phyloP scores from a whole-genome alignment of 2,113 vertebrate species.

The Dendropsophus ebraccatus region DNA sequence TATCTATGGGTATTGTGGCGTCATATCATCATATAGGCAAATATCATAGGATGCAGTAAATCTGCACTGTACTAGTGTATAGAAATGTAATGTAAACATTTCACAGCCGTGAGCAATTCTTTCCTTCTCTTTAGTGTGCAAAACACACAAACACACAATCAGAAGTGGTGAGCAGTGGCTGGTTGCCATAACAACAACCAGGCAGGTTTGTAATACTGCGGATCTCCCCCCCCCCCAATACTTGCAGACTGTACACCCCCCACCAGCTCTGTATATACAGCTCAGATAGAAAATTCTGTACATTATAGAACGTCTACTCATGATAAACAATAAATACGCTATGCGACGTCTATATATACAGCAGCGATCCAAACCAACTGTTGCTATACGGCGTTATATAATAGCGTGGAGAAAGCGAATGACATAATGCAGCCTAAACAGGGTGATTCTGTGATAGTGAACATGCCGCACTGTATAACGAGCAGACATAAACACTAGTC shows the following conservation, averaged over 20 bases:
- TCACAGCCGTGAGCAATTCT: conserved; percentile 6
- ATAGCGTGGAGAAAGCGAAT: background rate
- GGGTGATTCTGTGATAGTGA: background rate
- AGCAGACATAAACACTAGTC: conserved; percentile 1
- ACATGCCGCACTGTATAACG: background rate
- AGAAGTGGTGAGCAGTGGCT: conserved; percentile 51
- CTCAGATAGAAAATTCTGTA: background rate
- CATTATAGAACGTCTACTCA: background rate
- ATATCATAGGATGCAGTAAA: background rate
- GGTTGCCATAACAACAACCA: conserved; percentile 56
- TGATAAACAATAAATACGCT: background rate
- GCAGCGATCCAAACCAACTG: background rate
- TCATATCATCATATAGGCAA: too few relatives aligned
- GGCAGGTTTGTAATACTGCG: conserved; percentile 52
- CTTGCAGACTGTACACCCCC: conserved; percentile 30
- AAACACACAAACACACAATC: conserved; percentile 55
- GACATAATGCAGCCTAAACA: conserved; percentile 34
- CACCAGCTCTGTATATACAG: conserved; percentile 8
- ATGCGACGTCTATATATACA: background rate
- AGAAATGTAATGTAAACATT: background rate
- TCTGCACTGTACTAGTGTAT: too few relatives aligned
- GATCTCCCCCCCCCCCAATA: conserved; percentile 27
- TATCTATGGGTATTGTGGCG: background rate
- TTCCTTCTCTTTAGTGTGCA: conserved; percentile 41
- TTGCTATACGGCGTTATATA: conserved; percentile 28